A percentile compares a stretch with the other conserved stretches of the same genome.
Conservation (phyloP, 2,888 invertebrate species). For the Trissoscelio sp. region DNA sequence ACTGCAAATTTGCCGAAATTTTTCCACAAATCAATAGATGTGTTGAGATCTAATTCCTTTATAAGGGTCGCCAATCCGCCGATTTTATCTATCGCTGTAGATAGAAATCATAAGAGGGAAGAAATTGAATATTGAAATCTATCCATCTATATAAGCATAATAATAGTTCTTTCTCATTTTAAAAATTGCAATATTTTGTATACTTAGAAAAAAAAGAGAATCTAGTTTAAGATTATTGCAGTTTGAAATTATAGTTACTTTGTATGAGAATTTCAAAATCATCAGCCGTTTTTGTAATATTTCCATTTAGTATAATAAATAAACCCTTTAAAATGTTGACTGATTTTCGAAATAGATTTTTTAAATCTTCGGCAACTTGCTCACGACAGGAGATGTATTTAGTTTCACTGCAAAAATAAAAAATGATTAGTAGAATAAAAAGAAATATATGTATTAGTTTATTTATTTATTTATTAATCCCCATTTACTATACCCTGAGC, state of each 20-base stretch:
- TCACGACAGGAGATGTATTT: constrained; percentile 73
- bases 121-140: neutral
- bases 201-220: too few relatives aligned
- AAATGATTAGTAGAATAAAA: neutral
- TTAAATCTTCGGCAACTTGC: constrained; percentile 72
- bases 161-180: too few relatives aligned
- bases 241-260: constrained; percentile 64
- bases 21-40: constrained; percentile 77
- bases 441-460: too few relatives aligned
- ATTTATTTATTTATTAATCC: too few relatives aligned
- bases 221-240: neutral
- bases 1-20: constrained; percentile 76
- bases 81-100: constrained; percentile 70
- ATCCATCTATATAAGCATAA: too few relatives aligned
- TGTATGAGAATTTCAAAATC: constrained; percentile 73
- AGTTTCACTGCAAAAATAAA: constrained; percentile 71
- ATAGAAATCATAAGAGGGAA: constrained; percentile 5
- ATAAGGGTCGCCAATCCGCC: constrained; percentile 75
- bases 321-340: constrained; percentile 74
- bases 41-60: constrained; percentile 76
- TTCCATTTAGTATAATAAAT: constrained; percentile 73
- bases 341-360: constrained; percentile 75
- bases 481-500: too few relatives aligned
- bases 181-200: too few relatives aligned
- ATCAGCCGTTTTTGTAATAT: constrained; percentile 73